Conservation (phyloP, 2,888 invertebrate genomes). For the Phlogophora meticulosa region DNA sequence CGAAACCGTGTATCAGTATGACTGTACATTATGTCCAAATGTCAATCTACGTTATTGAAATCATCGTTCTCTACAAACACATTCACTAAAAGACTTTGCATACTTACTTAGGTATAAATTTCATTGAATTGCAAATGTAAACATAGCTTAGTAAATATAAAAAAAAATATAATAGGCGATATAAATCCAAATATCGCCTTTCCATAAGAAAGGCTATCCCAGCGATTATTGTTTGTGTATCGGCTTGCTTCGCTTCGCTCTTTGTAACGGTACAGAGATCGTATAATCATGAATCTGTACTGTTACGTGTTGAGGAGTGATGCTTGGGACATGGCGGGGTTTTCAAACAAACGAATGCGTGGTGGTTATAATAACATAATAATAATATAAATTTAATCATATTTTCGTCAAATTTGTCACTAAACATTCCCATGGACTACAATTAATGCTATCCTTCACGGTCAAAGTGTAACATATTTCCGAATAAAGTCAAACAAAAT, state of each 20-base stretch:
- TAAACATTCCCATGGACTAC: conserved; percentile 54
- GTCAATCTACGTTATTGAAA: conserved; percentile 36
- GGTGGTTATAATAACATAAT: conserved; percentile 35
- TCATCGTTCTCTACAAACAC: conserved; percentile 47
- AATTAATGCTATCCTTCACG: conserved; percentile 6
- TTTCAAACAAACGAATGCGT: conserved; percentile 60
- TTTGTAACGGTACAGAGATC: conserved; percentile 66
- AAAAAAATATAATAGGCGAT: conserved; percentile 60
- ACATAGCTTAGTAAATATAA: conserved; percentile 55
- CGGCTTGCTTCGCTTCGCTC: conserved; percentile 65
- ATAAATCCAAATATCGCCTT: conserved; percentile 56
- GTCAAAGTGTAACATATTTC: conserved; percentile 18
- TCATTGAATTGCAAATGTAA: conserved; percentile 58
- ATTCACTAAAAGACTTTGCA: conserved; percentile 67
- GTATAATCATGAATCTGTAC: conserved; percentile 49
- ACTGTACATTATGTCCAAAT: conserved; percentile 46
- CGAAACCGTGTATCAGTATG: conserved; percentile 38
- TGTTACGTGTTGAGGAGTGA: conserved; percentile 69
- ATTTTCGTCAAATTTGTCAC: conserved; percentile 28
- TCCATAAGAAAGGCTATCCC: conserved; percentile 60
- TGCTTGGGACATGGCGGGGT: conserved; percentile 60
- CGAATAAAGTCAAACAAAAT: conserved; percentile 27
- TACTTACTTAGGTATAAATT: conserved; percentile 61
- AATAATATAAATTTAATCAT: conserved; percentile 28
- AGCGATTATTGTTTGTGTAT: conserved; percentile 66